These are phyloP conservation scores for Craniophora ligustri DNA, from an alignment of 2,888 invertebrate species.

Conservation along the genomic window DNA sequence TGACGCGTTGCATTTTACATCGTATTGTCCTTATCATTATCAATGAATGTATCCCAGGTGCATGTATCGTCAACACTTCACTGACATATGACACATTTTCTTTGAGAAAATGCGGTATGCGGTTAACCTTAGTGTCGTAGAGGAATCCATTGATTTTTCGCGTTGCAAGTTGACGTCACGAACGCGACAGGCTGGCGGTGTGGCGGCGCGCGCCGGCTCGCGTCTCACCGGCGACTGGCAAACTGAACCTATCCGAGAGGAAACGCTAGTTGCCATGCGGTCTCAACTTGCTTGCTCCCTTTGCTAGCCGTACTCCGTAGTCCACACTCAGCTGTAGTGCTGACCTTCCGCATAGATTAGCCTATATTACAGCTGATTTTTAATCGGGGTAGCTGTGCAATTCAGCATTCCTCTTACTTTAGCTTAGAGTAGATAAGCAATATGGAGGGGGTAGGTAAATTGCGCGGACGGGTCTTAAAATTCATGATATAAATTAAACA, in stretches of 20 bases:
- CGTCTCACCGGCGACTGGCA: conserved; percentile 83
- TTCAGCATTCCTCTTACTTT: conserved; percentile 3
- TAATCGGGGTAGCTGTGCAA: conserved; percentile 38
- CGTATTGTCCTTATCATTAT: conserved; percentile 65
- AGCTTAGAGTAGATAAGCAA: neutral
- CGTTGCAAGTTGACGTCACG: conserved; percentile 83
- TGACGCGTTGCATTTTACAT: conserved; percentile 69
- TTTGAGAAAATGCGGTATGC: conserved; percentile 86
- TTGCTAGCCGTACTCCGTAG: conserved; percentile 38
- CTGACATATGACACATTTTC: conserved; percentile 85
- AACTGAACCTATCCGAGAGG: conserved; percentile 71
- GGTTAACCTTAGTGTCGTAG: conserved; percentile 79
- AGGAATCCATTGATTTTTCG: conserved; percentile 87
- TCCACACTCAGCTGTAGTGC: conserved; percentile 61
- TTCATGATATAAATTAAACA: no score
- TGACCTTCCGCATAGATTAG: conserved; percentile 82
- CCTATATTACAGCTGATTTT: conserved; percentile 72
- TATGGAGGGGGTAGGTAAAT: neutral
- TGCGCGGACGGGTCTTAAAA: neutral
- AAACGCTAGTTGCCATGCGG: conserved; percentile 83
- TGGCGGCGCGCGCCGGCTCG: conserved; percentile 84
- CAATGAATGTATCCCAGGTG: conserved; percentile 59
- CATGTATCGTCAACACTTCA: conserved; percentile 74
- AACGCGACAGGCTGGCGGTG: conserved; percentile 78
- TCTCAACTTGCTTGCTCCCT: conserved; percentile 68